phyloP scores from a whole-genome alignment of 2,797 vertebrate species.

The Myripristis murdjan region DNA sequence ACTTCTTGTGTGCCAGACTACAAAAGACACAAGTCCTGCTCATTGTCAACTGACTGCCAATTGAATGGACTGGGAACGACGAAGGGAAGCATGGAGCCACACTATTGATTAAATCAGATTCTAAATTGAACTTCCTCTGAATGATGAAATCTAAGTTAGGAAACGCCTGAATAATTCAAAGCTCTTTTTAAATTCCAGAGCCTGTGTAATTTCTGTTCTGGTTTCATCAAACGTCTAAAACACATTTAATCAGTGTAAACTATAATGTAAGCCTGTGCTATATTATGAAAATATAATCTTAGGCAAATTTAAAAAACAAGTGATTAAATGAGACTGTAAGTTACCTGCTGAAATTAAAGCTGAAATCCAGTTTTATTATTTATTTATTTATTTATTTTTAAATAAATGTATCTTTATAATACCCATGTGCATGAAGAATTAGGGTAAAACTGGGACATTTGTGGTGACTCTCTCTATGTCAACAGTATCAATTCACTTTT shows the following conservation, averaged over 20 bases:
- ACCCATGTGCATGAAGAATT: no score
- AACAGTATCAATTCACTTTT: no score
- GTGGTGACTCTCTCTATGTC: no score
- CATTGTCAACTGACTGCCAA: constrained; percentile 33
- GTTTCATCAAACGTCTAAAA: not conserved
- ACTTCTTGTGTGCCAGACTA: constrained; percentile 74
- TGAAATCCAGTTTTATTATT: no score
- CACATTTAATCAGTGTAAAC: not conserved
- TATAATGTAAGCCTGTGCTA: not conserved
- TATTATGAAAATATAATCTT: not conserved
- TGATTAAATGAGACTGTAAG: no score
- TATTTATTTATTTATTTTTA: no score
- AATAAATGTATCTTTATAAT: no score
- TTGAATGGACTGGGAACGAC: constrained; percentile 49
- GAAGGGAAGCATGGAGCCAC: constrained; percentile 27
- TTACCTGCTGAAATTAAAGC: not conserved
- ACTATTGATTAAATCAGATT: constrained; percentile 23
- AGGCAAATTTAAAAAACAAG: no score
- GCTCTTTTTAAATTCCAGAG: not conserved
- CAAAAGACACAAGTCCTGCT: constrained; percentile 71
- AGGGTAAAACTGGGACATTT: no score
- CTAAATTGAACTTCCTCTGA: constrained; percentile 39
- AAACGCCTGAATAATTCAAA: constrained; percentile 13
- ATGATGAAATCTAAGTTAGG: constrained; percentile 8
- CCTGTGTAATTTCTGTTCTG: not conserved